phyloP scores from a whole-genome alignment of 2,797 vertebrate genomes.

The Micropoecilia bifurca region DNA sequence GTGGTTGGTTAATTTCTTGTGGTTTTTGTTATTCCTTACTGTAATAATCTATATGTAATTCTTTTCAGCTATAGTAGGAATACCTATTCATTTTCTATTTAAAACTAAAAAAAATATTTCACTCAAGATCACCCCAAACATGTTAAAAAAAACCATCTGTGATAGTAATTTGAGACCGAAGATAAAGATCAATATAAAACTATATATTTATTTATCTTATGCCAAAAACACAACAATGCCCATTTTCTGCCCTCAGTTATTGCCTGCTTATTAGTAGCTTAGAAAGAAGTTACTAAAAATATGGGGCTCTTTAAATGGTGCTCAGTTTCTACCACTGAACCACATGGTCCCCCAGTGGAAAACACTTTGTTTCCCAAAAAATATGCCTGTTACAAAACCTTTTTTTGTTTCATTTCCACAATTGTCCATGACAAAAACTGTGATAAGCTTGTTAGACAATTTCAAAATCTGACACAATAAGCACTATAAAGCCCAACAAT shows the following conservation, averaged over 20 bases:
- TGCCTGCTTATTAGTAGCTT: background rate
- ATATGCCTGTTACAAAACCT: background rate
- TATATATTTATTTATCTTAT: background rate
- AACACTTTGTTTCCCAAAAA: background rate
- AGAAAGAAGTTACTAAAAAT: too few species aligned
- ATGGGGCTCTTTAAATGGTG: too few species aligned
- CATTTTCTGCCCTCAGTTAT: background rate
- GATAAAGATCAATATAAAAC: background rate
- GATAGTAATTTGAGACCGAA: background rate
- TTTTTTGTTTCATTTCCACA: conserved; percentile 4
- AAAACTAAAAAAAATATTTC: background rate
- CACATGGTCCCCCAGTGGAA: too few species aligned
- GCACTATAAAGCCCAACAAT: conserved; percentile 18
- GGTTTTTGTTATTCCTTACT: background rate
- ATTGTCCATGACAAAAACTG: conserved; percentile 2
- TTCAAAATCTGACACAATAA: conserved; percentile 9
- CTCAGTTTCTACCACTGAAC: too few species aligned
- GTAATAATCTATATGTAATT: background rate
- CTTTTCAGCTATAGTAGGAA: background rate
- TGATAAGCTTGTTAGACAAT: background rate
- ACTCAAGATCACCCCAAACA: background rate
- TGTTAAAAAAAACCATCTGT: background rate
- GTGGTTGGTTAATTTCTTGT: background rate
- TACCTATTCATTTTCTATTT: background rate
- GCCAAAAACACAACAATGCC: background rate